A percentile compares a stretch with the other conserved stretches of the same genome.
Evolutionary conservation across 2,797 vertebrate species (phyloP).

Genomic region (Odontamblyopus rebecca): DNA sequence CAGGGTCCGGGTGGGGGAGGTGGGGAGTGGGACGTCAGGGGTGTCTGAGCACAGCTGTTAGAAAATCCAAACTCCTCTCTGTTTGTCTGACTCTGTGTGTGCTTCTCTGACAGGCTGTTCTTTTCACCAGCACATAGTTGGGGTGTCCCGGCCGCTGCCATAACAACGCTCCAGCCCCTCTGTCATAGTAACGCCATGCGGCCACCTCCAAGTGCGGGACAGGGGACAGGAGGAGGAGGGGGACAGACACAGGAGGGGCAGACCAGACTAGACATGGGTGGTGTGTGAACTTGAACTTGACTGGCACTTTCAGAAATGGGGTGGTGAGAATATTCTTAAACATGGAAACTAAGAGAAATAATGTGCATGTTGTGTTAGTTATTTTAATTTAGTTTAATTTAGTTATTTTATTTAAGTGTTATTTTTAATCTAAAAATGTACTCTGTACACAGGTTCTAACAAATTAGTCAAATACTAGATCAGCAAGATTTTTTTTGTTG

Average conservation of each 20-base stretch:
- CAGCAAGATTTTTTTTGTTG: not conserved
- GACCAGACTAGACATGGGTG: slow-evolving; percentile 69
- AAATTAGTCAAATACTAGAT: no score
- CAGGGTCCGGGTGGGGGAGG: slow-evolving; percentile 90
- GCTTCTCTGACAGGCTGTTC: slow-evolving; percentile 91
- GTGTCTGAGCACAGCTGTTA: slow-evolving; percentile 87
- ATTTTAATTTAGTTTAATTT: no score
- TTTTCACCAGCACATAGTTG: slow-evolving; percentile 89
- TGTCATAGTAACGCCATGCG: slow-evolving; percentile 63
- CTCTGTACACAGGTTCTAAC: no score
- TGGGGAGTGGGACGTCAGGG: slow-evolving; percentile 44
- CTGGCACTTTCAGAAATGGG: slow-evolving; percentile 62
- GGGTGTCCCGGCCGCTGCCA: slow-evolving; percentile 85
- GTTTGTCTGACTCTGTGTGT: slow-evolving; percentile 69
- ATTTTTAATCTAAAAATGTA: no score
- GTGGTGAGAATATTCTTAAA: slow-evolving; percentile 12
- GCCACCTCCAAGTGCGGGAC: slow-evolving; percentile 32
- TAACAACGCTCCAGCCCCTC: slow-evolving; percentile 88
- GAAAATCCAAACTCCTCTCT: slow-evolving; percentile 63
- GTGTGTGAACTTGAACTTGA: slow-evolving; percentile 83
- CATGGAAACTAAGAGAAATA: not conserved
- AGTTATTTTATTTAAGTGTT: no score
- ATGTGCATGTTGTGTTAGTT: no score
- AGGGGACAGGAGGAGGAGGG: slow-evolving; percentile 12
- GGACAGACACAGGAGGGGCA: slow-evolving; percentile 59